Evolutionary conservation across 2,113 vertebrate species (phyloP).

Genomic region (Callaeas wilsoni): DNA sequence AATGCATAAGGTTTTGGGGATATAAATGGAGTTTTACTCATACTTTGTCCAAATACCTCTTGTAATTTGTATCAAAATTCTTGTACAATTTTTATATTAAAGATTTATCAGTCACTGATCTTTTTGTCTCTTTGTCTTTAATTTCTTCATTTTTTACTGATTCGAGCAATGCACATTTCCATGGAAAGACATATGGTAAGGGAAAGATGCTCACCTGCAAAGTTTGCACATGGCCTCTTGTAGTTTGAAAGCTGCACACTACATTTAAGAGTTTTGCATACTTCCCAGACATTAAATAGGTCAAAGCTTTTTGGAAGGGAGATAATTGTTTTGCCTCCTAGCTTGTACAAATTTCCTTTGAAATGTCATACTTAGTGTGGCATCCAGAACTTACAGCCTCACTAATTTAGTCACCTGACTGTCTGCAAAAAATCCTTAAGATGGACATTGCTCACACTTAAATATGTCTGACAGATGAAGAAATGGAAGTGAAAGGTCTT

Average conservation of each 20-base stretch:
- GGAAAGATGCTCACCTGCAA: background rate
- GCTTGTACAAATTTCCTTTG: background rate
- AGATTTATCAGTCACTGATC: conserved; percentile 96
- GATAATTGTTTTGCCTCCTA: background rate
- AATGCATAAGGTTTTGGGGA: conserved; percentile 98
- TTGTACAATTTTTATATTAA: conserved; percentile 99
- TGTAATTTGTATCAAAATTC: conserved; percentile 99
- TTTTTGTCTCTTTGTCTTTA: conserved; percentile 32
- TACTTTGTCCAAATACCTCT: conserved; percentile 99
- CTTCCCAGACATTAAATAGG: background rate
- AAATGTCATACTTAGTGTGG: background rate
- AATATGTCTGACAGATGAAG: background rate
- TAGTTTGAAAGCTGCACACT: background rate
- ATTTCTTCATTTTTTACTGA: background rate
- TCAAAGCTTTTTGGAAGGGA: background rate
- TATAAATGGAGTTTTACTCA: conserved; percentile 99
- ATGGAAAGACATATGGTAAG: background rate
- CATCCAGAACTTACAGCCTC: background rate
- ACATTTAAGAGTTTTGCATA: background rate
- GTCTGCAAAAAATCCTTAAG: background rate
- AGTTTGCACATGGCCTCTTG: background rate
- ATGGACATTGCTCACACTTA: background rate
- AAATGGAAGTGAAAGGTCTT: background rate
- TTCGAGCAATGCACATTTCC: background rate
- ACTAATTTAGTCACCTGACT: background rate